Percentiles rank a stretch among this genome's conserved stretches.
These are phyloP conservation scores for Brenthis hecate DNA, from an alignment of 2,888 invertebrate genomes.

Conservation along the genomic window DNA sequence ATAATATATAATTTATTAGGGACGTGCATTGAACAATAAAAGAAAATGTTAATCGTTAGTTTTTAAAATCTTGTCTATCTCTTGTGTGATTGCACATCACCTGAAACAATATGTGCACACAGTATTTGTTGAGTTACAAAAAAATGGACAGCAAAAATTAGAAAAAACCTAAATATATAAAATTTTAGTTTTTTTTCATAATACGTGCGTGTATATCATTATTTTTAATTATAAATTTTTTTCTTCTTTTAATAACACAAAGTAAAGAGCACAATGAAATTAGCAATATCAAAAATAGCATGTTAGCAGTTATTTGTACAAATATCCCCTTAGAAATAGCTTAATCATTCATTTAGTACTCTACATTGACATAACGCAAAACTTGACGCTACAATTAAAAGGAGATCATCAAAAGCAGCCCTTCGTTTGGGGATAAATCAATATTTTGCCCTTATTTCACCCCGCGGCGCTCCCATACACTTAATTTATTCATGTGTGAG, in stretches of 20 bases:
- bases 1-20: no score
- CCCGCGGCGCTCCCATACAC: conserved; percentile 47
- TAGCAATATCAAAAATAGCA: no score
- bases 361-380: neutral
- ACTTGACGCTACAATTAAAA: conserved; percentile 33
- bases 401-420: conserved; percentile 38
- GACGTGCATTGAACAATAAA: no score
- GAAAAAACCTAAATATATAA: neutral
- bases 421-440: conserved; percentile 55
- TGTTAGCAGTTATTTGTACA: neutral
- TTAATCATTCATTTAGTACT: neutral
- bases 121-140: neutral
- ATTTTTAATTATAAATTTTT: no score
- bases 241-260: no score
- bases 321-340: neutral
- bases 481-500: conserved; percentile 47
- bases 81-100: no score
- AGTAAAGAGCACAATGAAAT: no score
- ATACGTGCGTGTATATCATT: no score
- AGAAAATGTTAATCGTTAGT: no score
- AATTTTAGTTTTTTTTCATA: neutral
- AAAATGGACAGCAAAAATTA: neutral
- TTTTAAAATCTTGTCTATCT: no score
- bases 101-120: no score
- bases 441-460: conserved; percentile 60